A percentile compares a stretch with the other conserved stretches of the same genome.
Conservation (phyloP, 2,888 invertebrate species). For the Apamea anceps region DNA sequence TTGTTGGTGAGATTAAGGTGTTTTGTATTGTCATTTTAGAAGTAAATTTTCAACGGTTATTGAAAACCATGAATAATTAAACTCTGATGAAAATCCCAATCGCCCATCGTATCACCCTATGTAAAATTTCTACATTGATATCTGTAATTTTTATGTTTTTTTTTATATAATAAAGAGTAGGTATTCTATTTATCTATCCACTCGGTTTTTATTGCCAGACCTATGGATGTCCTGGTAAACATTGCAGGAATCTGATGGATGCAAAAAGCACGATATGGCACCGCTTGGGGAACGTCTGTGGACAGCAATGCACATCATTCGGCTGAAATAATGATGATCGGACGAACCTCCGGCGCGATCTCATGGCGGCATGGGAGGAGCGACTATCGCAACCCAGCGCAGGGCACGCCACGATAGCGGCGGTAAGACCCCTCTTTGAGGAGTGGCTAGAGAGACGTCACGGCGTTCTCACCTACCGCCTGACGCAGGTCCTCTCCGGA, state of each 20-base stretch:
- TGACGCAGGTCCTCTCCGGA: too few species aligned
- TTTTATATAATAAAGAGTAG: too few species aligned
- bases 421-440: too few species aligned
- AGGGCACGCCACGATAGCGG: too few species aligned
- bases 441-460: too few species aligned
- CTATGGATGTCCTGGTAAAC: neutral
- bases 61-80: neutral
- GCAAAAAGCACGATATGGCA: neutral
- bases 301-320: neutral
- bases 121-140: neutral
- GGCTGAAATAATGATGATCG: neutral
- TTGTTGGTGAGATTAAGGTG: conserved; percentile 8
- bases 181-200: neutral
- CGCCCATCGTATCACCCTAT: neutral
- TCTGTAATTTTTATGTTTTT: neutral
- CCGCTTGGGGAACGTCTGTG: neutral
- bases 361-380: too few species aligned
- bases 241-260: neutral
- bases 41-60: too few species aligned
- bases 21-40: conserved; percentile 18
- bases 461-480: too few species aligned
- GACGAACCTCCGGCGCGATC: too few species aligned
- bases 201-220: neutral
- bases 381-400: too few species aligned
- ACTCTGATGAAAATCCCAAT: neutral